phyloP scores from a whole-genome alignment of 1,140 invertebrate genomes.

The Drosophila varians region DNA sequence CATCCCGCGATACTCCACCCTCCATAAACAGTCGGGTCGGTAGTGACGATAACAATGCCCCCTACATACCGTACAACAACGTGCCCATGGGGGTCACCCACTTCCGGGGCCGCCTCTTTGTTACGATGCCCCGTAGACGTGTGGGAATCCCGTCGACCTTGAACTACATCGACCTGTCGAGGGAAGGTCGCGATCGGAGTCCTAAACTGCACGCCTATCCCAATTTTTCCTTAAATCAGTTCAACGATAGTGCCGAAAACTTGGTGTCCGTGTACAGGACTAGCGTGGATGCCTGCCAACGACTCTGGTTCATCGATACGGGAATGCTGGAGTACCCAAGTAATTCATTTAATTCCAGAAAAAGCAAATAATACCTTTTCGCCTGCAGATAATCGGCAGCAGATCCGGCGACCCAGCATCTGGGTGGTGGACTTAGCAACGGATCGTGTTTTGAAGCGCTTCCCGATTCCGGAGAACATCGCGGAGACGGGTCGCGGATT shows the following conservation, averaged over 20 bases:
- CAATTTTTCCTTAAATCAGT: conserved; percentile 85
- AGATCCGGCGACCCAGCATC: conserved; percentile 86
- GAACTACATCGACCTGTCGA: conserved; percentile 86
- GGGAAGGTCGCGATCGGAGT: conserved; percentile 82
- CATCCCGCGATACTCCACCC: conserved; percentile 48
- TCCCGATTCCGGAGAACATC: conserved; percentile 71
- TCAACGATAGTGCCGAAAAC: conserved; percentile 78
- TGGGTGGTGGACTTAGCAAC: conserved; percentile 88
- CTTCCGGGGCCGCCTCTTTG: conserved; percentile 88
- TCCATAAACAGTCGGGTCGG: conserved; percentile 24
- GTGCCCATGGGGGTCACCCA: conserved; percentile 89
- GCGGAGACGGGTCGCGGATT: conserved; percentile 84
- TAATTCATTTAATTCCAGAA: conserved; percentile 4
- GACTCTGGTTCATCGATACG: conserved; percentile 91
- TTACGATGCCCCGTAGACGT: conserved; percentile 89
- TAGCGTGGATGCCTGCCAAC: conserved; percentile 87
- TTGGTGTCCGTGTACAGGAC: conserved; percentile 88
- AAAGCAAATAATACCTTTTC: conserved; percentile 8
- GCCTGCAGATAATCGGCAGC: conserved; percentile 84
- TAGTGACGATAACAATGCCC: not conserved
- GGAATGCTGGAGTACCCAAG: conserved; percentile 84
- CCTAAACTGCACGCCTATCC: conserved; percentile 88
- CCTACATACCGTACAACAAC: conserved; percentile 86
- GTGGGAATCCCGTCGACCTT: conserved; percentile 88
- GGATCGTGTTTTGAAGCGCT: conserved; percentile 74